These are phyloP conservation scores for Ochropleura plecta DNA, from an alignment of 2,888 invertebrate species.

Conservation along the genomic window DNA sequence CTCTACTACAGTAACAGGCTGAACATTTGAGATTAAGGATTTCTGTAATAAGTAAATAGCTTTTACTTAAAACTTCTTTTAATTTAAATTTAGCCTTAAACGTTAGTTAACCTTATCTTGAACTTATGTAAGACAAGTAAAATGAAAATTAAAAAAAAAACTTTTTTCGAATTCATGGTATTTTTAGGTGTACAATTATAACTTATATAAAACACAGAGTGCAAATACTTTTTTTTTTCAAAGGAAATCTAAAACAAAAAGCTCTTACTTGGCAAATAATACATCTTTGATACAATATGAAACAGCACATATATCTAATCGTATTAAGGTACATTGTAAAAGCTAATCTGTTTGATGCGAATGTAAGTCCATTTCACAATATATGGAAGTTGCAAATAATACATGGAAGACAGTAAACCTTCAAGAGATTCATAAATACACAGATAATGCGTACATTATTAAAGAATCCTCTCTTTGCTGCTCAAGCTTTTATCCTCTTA, in stretches of 20 bases:
- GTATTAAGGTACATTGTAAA: constrained; percentile 20
- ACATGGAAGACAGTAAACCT: constrained; percentile 12
- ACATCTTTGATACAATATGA: constrained; percentile 4
- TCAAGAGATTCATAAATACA: constrained; percentile 11
- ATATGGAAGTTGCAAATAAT: constrained; percentile 24
- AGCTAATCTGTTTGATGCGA: constrained; percentile 44
- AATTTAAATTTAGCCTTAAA: not conserved
- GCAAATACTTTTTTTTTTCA: not conserved
- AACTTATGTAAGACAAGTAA: not conserved
- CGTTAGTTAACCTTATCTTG: not conserved
- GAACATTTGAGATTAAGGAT: constrained; percentile 24
- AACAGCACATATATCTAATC: constrained; percentile 22
- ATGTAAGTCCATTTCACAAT: constrained; percentile 12
- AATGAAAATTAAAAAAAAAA: not conserved
- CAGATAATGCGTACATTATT: constrained; percentile 37
- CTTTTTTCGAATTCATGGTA: not conserved
- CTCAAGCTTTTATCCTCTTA: constrained; percentile 47
- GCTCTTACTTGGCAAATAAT: not conserved
- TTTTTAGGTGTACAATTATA: not conserved
- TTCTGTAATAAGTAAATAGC: constrained; percentile 2
- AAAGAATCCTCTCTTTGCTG: constrained; percentile 19
- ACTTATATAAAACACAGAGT: not conserved
- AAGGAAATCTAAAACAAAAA: not conserved
- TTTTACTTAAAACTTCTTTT: constrained; percentile 1
- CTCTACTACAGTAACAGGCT: constrained; percentile 15